A percentile compares a stretch with the other conserved stretches of the same genome.
These are phyloP conservation scores for Callochromis pleurospilus DNA, from an alignment of 2,113 vertebrate species.

Conservation along the genomic window DNA sequence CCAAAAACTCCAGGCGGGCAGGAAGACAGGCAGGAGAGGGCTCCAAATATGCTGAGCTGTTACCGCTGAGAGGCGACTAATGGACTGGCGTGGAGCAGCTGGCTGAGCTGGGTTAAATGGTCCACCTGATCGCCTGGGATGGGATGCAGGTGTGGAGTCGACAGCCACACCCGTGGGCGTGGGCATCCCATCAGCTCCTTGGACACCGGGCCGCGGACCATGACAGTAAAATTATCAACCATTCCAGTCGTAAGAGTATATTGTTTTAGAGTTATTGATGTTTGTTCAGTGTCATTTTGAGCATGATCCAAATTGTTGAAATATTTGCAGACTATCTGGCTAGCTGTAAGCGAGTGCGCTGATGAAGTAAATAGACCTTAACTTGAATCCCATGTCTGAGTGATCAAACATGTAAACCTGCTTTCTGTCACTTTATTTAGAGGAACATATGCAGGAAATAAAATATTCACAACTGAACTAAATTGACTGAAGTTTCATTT, in stretches of 20 bases:
- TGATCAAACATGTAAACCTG: neutral
- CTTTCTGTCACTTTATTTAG: neutral
- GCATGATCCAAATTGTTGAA: neutral
- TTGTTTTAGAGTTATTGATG: neutral
- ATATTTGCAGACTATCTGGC: neutral
- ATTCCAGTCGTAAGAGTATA: neutral
- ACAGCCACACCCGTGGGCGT: too few species aligned
- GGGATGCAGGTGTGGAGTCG: too few species aligned
- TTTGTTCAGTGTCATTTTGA: neutral
- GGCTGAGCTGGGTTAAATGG: too few species aligned
- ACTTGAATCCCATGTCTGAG: neutral
- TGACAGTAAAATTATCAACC: neutral
- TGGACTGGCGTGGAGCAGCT: too few species aligned
- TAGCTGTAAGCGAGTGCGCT: neutral
- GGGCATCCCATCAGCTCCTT: too few species aligned
- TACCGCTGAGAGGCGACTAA: too few species aligned
- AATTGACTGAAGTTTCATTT: neutral
- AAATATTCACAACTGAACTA: neutral
- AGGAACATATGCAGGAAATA: neutral
- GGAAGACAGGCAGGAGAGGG: too few species aligned
- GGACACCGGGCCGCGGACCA: too few species aligned
- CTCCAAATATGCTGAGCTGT: too few species aligned
- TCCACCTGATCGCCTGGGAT: too few species aligned
- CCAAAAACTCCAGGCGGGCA: too few species aligned
- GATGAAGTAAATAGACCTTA: neutral